phyloP scores from a whole-genome alignment of 2,888 invertebrate genomes.

The Amphipoea oculea region DNA sequence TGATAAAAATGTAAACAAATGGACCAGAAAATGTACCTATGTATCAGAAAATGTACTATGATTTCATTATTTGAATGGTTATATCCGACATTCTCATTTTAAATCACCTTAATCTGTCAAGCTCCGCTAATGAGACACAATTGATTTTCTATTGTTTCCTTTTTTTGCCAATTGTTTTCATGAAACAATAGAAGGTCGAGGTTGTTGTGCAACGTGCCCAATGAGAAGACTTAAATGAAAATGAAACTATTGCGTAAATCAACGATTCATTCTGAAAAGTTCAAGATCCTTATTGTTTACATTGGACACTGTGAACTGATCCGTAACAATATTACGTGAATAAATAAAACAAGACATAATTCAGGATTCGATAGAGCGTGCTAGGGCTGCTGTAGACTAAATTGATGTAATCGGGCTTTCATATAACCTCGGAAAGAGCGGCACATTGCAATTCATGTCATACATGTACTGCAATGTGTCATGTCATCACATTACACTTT shows the following conservation, averaged over 20 bases:
- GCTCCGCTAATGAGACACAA: no score
- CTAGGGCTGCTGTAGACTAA: constrained; percentile 26
- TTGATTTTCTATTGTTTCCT: neutral
- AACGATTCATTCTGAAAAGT: neutral
- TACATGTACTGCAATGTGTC: constrained; percentile 37
- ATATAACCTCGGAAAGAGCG: constrained; percentile 22
- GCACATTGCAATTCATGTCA: constrained; percentile 33
- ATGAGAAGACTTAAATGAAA: neutral
- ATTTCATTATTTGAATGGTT: neutral
- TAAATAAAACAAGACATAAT: neutral
- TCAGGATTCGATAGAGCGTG: constrained; percentile 32
- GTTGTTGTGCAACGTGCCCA: neutral
- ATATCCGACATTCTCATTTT: neutral
- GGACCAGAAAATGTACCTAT: neutral
- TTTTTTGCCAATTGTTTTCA: neutral
- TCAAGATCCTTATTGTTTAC: neutral
- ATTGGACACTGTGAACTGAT: neutral
- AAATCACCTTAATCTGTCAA: neutral
- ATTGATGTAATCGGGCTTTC: constrained; percentile 7
- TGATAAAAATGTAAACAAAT: neutral
- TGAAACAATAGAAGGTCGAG: neutral
- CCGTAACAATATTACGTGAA: neutral
- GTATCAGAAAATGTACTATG: neutral
- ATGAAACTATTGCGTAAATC: neutral
- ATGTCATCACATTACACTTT: constrained; percentile 44